phyloP scores from a whole-genome alignment of 2,888 invertebrate genomes.

The Morpho helenor region DNA sequence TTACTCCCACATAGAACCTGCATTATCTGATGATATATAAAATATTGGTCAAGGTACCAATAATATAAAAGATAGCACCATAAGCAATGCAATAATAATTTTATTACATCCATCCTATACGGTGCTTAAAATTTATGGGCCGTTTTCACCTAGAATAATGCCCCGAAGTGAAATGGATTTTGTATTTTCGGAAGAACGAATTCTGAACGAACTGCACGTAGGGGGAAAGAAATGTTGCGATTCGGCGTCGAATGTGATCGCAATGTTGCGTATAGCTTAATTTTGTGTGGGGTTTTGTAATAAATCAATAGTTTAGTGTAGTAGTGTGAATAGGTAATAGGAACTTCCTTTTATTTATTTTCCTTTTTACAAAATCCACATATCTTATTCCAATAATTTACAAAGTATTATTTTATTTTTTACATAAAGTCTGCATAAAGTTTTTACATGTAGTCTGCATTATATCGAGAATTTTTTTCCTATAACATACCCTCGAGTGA shows the following conservation, averaged over 20 bases:
- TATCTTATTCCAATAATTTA: no score
- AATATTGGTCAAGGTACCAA: no score
- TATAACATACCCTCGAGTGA: no score
- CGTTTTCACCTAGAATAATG: conserved; percentile 7
- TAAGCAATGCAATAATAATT: conserved; percentile 6
- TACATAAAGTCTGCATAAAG: no score
- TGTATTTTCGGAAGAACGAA: conserved; percentile 5
- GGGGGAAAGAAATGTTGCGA: neutral
- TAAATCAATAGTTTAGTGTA: no score
- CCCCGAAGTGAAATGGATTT: neutral
- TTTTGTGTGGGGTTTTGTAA: no score
- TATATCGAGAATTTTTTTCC: no score
- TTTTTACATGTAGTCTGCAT: no score
- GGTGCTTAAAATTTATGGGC: conserved; percentile 9
- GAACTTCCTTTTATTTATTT: no score
- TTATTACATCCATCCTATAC: conserved; percentile 5
- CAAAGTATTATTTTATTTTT: no score
- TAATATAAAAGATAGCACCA: neutral
- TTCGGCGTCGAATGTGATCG: conserved; percentile 1
- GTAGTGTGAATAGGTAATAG: no score
- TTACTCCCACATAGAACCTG: neutral
- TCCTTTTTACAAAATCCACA: no score
- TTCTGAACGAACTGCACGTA: conserved; percentile 2
- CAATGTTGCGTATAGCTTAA: conserved; percentile 1
- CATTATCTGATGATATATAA: neutral